Percentiles rank a stretch among this genome's conserved stretches.
These are phyloP conservation scores for Elachura formosa DNA, from an alignment of 2,113 vertebrate species.

Conservation along the genomic window DNA sequence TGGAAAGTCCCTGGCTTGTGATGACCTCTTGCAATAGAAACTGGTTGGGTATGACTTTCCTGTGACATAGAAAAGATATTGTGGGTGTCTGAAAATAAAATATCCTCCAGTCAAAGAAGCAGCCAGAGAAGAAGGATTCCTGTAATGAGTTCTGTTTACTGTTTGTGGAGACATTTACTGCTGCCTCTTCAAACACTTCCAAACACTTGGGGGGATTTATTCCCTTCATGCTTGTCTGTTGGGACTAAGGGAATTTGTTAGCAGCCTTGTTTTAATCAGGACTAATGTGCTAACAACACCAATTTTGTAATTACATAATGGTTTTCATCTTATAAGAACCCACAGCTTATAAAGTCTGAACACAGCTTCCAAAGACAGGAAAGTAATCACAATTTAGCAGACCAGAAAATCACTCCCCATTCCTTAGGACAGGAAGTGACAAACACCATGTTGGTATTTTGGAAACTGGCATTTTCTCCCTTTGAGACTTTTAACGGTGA, in stretches of 20 bases:
- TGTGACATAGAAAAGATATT: neutral
- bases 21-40: neutral
- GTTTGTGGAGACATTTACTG: neutral
- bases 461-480: neutral
- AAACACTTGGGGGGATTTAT: neutral
- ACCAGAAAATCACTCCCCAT: neutral
- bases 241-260: constrained; percentile 19
- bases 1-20: neutral
- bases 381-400: neutral
- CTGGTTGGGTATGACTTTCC: neutral
- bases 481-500: neutral
- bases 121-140: neutral
- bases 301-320: constrained; percentile 4
- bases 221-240: constrained; percentile 1
- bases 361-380: neutral
- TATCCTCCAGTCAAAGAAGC: neutral
- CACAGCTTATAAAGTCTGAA: neutral
- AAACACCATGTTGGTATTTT: neutral
- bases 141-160: neutral
- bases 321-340: constrained; percentile 17
- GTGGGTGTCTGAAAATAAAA: neutral
- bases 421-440: neutral
- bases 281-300: constrained; percentile 1
- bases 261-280: constrained; percentile 25
- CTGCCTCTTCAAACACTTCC: neutral